Base-by-base conservation (phyloP, 2,797 vertebrate genomes). In the Decapterus maruadsi region DNA sequence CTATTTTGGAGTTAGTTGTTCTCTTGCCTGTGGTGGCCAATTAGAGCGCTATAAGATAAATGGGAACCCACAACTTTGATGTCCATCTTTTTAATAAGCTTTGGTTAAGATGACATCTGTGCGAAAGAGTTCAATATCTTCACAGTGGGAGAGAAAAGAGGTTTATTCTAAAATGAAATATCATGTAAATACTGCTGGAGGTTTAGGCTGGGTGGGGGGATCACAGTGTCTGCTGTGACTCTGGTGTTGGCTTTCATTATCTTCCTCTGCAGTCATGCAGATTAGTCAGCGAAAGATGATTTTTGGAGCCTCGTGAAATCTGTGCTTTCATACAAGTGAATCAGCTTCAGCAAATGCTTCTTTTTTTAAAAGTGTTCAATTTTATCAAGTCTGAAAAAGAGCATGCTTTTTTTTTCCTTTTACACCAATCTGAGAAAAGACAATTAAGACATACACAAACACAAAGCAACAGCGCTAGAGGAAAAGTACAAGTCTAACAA, bases 21-120 rank as follows among this genome's bases (percentile, higher is more conserved):
- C 85, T 83, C 89, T 72, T 89, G 93, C 92, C 93, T 93, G 91
- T 90, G 92, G 92, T 93, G 94, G 93, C 94, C 93, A 95, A 95
- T 95, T 95, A 95, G 91, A 92, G 92, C 43, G 83, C 83, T 61
- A 83, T 89, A 91, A 94, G 91, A 95, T 93, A 93, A 94, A 94
- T 94, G 93, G 87, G 84, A 78, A 53, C 76, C 84, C 85, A 31
- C 91, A 89, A 94, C 93, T 94, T 93, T 93, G 92, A 93, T 94
- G 93, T 95, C 93, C 93, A 89, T 94, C 93, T 95, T 94, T 95
- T 94, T 94, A 94, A 95, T 95, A 95, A 94, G 94, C 94, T 95
- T 95, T 94, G 92, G 88, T 93, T 94, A 95, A 94, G 93, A 95
- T 92, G 94, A 93, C 93, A 93, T 94, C 91, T 92, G 91, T 92